phyloP scores from a whole-genome alignment of 1,140 invertebrate species.

The Epicauta chinensis region DNA sequence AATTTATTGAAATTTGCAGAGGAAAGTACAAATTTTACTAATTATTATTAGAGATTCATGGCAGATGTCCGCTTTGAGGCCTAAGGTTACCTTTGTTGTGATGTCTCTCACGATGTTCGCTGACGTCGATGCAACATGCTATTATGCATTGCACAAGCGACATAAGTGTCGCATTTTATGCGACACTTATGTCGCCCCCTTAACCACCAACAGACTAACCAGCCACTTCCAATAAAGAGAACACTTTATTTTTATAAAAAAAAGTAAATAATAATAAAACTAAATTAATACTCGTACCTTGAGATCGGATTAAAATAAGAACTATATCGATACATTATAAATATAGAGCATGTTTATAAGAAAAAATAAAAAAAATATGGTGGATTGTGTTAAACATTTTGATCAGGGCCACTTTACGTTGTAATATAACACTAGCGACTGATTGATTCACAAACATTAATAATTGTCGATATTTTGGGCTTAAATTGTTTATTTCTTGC shows the following conservation, averaged over 20 bases:
- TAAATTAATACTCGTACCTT: slow-evolving; percentile 24
- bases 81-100: slow-evolving; percentile 23
- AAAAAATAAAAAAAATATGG: slow-evolving; percentile 4
- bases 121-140: slow-evolving; percentile 26
- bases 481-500: slow-evolving; percentile 1
- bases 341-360: slow-evolving; percentile 15
- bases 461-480: neutral
- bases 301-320: slow-evolving; percentile 27
- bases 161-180: slow-evolving; percentile 10
- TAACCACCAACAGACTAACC: slow-evolving; percentile 34
- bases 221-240: slow-evolving; percentile 33
- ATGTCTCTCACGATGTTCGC: slow-evolving; percentile 32
- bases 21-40: no score
- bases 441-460: no score
- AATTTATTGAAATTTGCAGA: no score
- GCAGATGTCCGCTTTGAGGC: no score
- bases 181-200: slow-evolving; percentile 9
- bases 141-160: slow-evolving; percentile 31
- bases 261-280: no score
- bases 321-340: slow-evolving; percentile 23
- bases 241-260: slow-evolving; percentile 34
- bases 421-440: slow-evolving; percentile 1
- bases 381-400: slow-evolving; percentile 18
- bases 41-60: no score
- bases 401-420: slow-evolving; percentile 14